Base-by-base conservation (phyloP, 2,888 invertebrate species). In the Maniola hyperantus region DNA sequence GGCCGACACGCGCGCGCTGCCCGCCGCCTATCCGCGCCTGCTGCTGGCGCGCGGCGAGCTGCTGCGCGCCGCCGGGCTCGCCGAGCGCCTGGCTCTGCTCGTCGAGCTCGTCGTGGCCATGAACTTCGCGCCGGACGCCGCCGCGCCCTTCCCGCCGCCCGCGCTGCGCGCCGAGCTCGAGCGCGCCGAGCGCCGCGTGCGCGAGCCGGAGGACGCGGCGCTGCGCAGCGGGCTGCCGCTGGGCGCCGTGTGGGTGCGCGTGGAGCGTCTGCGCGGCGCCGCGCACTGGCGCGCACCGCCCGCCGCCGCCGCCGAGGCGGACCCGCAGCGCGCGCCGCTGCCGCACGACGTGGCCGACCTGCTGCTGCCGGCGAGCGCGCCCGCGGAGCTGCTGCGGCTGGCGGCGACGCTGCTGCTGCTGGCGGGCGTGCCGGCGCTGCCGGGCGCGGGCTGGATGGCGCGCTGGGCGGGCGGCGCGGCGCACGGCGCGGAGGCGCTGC, bases 31-130 rank as follows among this genome's bases (percentile, higher is more conserved):
- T 79, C 82, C 87, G 73, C 80, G 76, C 66, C 62, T 87, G 44
- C 77, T 87, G 34, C 79, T 80, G 71, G 77, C 70, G 13, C 81
- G 81, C 73, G 87, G 71, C 13, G 72, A 74, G 34, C 75, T 74
- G 68, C 77, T 87, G 62, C 96, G 96, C 77, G 93, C 95, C 18
- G 94, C 95, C 7, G 96, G 96, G 0, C 91, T 96, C 67, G 95
- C 95, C 93, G 97, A 97, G 87, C 94, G 94, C 77, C 94, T 97
- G 77, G 95, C 96, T 93, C 94, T 95, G 71, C 87, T 96, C 46
- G 83, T 97, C 57, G 94, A 95, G 79, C 86, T 96, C 79, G 95
- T 95, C 76, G 86, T 95, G 39, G 94, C 94, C 72, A 87, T 96
- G 73, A 96, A 95, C 90, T 91, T 95, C 70, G 89, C 93, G 58